These are phyloP conservation scores for Pseudopodoces humilis DNA, from an alignment of 2,113 vertebrate species.

Conservation along the genomic window DNA sequence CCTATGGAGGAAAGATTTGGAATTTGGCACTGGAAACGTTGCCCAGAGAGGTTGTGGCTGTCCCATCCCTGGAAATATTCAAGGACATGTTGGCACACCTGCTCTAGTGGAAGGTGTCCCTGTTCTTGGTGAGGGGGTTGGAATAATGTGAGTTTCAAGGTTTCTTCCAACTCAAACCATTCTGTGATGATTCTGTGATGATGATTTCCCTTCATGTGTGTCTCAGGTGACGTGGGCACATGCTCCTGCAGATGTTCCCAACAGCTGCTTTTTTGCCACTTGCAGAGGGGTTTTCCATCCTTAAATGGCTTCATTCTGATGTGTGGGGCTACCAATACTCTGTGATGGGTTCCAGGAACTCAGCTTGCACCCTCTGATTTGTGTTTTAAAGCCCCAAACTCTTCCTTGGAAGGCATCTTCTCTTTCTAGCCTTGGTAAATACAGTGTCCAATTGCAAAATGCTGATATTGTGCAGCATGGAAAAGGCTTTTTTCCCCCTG, in stretches of 20 bases:
- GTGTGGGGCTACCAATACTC: background rate
- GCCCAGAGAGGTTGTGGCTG: background rate
- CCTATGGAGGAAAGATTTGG: background rate
- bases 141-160: background rate
- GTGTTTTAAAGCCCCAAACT: background rate
- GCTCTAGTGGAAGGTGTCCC: too few relatives aligned
- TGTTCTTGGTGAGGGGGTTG: too few relatives aligned
- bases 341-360: background rate
- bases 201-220: background rate
- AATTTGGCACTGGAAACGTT: background rate
- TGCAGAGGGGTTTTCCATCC: background rate
- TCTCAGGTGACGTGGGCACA: background rate
- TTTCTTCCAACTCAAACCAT: background rate
- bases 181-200: background rate
- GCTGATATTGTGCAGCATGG: constrained; percentile 62
- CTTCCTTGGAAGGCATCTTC: constrained; percentile 31
- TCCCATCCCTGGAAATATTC: background rate
- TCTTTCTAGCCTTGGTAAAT: constrained; percentile 32
- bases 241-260: background rate
- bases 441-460: constrained; percentile 60
- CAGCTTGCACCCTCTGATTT: background rate
- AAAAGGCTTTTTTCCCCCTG: constrained; percentile 63
- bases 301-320: background rate
- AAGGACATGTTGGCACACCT: background rate
- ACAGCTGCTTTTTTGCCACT: background rate